phyloP scores from a whole-genome alignment of 2,888 invertebrate species.

The Lamellibrachia satsuma region DNA sequence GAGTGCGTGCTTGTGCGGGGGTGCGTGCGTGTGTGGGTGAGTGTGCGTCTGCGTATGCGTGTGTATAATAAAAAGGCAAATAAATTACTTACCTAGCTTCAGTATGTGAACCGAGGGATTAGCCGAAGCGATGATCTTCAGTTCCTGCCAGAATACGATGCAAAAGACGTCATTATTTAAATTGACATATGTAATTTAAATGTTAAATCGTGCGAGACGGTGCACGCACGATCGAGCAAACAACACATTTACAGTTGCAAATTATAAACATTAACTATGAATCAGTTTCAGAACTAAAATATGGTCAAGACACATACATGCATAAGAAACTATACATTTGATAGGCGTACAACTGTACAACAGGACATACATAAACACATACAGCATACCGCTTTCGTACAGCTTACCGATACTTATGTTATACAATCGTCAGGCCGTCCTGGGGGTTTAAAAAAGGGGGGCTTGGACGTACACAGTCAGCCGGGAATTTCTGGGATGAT shows the following conservation, averaged over 20 bases:
- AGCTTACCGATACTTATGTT: too few relatives aligned
- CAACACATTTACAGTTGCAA: neutral
- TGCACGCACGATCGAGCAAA: neutral
- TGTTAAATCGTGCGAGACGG: neutral
- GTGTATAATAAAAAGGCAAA: neutral
- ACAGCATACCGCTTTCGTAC: too few relatives aligned
- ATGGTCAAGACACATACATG: too few relatives aligned
- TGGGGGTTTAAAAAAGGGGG: too few relatives aligned
- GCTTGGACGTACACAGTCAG: too few relatives aligned
- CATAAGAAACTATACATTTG: too few relatives aligned
- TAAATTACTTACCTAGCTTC: conserved; percentile 74
- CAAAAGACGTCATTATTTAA: neutral
- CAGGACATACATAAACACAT: too few relatives aligned
- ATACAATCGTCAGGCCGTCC: too few relatives aligned
- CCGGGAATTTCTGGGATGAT: too few relatives aligned
- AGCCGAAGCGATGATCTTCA: conserved; percentile 72
- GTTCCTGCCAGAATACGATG: conserved; percentile 72
- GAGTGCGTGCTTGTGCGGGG: too few relatives aligned
- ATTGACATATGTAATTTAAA: neutral
- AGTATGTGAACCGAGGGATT: conserved; percentile 76
- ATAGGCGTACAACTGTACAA: too few relatives aligned
- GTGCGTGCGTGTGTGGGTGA: too few relatives aligned
- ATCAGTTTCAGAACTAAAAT: neutral
- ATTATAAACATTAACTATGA: neutral
- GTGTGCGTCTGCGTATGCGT: neutral